A percentile compares a stretch with the other conserved stretches of the same genome.
These are phyloP conservation scores for Bugula neritina DNA, from an alignment of 2,888 invertebrate species.

Conservation along the genomic window DNA sequence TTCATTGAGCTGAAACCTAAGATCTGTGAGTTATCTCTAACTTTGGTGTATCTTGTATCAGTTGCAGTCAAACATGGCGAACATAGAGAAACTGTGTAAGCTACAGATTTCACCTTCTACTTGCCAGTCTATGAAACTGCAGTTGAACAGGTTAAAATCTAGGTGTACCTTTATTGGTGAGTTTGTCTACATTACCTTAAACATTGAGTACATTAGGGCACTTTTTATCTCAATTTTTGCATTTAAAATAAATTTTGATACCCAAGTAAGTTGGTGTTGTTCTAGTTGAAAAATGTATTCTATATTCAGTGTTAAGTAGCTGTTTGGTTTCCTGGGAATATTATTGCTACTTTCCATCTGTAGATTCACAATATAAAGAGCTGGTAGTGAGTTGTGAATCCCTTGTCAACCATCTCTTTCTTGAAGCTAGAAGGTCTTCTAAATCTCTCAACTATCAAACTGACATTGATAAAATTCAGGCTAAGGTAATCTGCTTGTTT, in stretches of 20 bases:
- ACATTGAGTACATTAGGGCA: no score
- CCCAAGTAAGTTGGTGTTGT: no score
- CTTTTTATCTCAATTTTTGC: no score
- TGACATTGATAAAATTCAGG: neutral
- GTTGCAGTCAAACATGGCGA: neutral
- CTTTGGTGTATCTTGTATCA: neutral
- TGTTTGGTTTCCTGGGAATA: no score
- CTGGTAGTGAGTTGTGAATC: slow-evolving; percentile 68
- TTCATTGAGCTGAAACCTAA: neutral
- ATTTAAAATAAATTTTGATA: no score
- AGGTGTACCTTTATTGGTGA: neutral
- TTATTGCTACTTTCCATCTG: neutral
- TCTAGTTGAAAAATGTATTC: no score
- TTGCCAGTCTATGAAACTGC: neutral
- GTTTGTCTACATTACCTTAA: no score
- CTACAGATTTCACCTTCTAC: neutral
- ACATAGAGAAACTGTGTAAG: neutral
- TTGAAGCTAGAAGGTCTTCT: slow-evolving; percentile 64
- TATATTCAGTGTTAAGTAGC: no score
- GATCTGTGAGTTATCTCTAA: neutral
- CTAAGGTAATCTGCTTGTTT: neutral
- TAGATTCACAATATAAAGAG: neutral
- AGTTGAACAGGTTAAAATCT: neutral
- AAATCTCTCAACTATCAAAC: slow-evolving; percentile 61
- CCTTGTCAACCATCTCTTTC: slow-evolving; percentile 68